Conservation (phyloP, 2,888 invertebrate genomes). For the Drosophila dives region DNA sequence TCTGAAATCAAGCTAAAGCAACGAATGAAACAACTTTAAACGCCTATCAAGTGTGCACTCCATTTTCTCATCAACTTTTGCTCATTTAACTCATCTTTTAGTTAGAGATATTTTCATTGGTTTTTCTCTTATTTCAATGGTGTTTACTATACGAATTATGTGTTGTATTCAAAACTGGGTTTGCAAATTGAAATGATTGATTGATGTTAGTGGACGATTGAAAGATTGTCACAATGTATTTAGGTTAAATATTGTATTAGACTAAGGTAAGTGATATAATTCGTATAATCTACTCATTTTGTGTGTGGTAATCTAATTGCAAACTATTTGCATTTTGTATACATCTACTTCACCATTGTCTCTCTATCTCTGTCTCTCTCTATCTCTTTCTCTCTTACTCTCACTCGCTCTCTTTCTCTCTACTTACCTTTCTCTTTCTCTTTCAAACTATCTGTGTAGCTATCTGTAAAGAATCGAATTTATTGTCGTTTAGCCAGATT, state of each 20-base stretch:
- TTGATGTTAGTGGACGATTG: slow-evolving; percentile 61
- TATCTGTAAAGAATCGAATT: slow-evolving; percentile 14
- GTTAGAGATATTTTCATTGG: slow-evolving; percentile 20
- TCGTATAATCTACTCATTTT: slow-evolving; percentile 51
- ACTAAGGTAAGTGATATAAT: slow-evolving; percentile 68
- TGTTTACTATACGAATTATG: slow-evolving; percentile 30
- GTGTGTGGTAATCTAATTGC: slow-evolving; percentile 61
- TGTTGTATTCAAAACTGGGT: slow-evolving; percentile 61
- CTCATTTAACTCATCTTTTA: slow-evolving; percentile 28
- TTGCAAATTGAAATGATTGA: slow-evolving; percentile 28
- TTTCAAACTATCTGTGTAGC: slow-evolving; percentile 14
- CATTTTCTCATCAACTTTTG: slow-evolving; percentile 58
- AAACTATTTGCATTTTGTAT: slow-evolving; percentile 58
- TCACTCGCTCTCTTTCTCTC: slow-evolving; percentile 12
- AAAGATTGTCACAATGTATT: slow-evolving; percentile 35
- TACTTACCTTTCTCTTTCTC: neutral
- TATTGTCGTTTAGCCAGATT: slow-evolving; percentile 9
- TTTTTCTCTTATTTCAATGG: slow-evolving; percentile 20
- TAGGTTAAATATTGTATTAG: slow-evolving; percentile 63
- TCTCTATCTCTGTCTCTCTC: slow-evolving; percentile 5
- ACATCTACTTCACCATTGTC: slow-evolving; percentile 42
- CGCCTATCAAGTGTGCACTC: slow-evolving; percentile 63
- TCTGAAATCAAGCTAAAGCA: slow-evolving; percentile 31
- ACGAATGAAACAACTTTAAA: slow-evolving; percentile 42
- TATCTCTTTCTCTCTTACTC: slow-evolving; percentile 3